A percentile compares a stretch with the other conserved stretches of the same genome.
Evolutionary conservation across 2,113 vertebrate genomes (phyloP).

Genomic region (Jacana jacana): DNA sequence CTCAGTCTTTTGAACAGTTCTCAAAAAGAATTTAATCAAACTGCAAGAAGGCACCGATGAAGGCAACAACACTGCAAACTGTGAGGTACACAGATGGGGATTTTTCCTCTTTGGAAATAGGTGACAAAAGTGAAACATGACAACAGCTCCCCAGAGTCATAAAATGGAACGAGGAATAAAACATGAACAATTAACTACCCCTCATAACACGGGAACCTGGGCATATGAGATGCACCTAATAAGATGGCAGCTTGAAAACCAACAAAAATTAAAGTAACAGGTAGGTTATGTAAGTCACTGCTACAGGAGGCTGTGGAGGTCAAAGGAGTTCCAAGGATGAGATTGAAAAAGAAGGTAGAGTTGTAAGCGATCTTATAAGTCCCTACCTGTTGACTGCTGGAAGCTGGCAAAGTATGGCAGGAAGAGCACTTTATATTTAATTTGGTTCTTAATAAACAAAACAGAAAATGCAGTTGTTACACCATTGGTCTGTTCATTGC

Average conservation of each 20-base stretch:
- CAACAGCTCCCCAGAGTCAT: neutral
- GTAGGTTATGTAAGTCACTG: neutral
- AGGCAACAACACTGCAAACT: neutral
- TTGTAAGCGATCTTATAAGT: neutral
- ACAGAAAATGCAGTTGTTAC: neutral
- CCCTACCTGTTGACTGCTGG: neutral
- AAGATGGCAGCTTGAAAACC: neutral
- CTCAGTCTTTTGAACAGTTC: neutral
- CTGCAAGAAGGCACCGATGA: neutral
- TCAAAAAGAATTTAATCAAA: neutral
- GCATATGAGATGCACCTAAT: neutral
- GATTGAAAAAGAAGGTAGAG: neutral
- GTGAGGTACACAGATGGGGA: neutral
- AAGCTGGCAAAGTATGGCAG: neutral
- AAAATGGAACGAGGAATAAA: neutral
- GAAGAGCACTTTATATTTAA: neutral
- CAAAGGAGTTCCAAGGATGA: neutral
- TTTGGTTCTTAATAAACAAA: neutral
- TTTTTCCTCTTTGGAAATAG: neutral
- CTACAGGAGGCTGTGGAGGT: neutral
- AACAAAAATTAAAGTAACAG: neutral
- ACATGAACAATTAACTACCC: neutral
- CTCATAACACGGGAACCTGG: neutral
- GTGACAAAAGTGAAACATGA: neutral
- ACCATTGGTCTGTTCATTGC: neutral